Percentiles rank a stretch among this genome's conserved stretches.
These are phyloP conservation scores for Caenorhabditis sulstoni DNA, from an alignment of 2,888 invertebrate species.

Conservation along the genomic window DNA sequence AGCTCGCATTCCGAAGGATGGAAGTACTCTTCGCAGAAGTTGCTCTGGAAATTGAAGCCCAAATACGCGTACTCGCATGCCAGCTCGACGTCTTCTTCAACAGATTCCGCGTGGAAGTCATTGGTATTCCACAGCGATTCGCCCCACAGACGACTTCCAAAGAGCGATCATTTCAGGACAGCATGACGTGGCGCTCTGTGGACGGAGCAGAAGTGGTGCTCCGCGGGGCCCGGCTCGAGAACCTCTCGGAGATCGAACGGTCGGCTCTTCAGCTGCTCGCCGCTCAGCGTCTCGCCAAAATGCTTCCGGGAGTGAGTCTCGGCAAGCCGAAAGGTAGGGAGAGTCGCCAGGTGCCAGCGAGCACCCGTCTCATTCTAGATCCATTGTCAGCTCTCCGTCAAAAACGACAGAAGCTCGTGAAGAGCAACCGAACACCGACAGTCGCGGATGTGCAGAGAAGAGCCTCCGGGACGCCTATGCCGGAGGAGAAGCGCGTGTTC, in stretches of 20 bases:
- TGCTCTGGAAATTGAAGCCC: slow-evolving; percentile 67
- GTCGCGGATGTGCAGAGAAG: slow-evolving; percentile 74
- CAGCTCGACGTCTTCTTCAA: slow-evolving; percentile 65
- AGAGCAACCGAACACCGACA: slow-evolving; percentile 89
- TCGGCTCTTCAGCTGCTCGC: slow-evolving; percentile 88
- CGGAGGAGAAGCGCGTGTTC: slow-evolving; percentile 84
- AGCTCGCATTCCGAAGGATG: slow-evolving; percentile 69
- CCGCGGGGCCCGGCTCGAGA: slow-evolving; percentile 86
- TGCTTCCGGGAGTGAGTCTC: slow-evolving; percentile 65
- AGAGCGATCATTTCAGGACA: slow-evolving; percentile 50
- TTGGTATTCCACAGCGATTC: slow-evolving; percentile 26
- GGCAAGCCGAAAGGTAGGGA: slow-evolving; percentile 62
- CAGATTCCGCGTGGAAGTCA: slow-evolving; percentile 70
- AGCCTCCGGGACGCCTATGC: slow-evolving; percentile 46
- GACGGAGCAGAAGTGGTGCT: slow-evolving; percentile 85
- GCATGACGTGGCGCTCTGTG: slow-evolving; percentile 67
- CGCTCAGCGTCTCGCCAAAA: slow-evolving; percentile 87
- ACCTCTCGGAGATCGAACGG: slow-evolving; percentile 88
- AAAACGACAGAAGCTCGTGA: slow-evolving; percentile 83
- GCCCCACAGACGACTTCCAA: background rate
- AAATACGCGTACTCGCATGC: slow-evolving; percentile 66
- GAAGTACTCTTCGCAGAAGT: slow-evolving; percentile 69
- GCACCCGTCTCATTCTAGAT: slow-evolving; percentile 54
- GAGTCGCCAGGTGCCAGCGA: slow-evolving; percentile 21
- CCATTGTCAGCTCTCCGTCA: slow-evolving; percentile 69